These are phyloP conservation scores for Rhagonycha lutea DNA, from an alignment of 2,888 invertebrate genomes.

Conservation along the genomic window DNA sequence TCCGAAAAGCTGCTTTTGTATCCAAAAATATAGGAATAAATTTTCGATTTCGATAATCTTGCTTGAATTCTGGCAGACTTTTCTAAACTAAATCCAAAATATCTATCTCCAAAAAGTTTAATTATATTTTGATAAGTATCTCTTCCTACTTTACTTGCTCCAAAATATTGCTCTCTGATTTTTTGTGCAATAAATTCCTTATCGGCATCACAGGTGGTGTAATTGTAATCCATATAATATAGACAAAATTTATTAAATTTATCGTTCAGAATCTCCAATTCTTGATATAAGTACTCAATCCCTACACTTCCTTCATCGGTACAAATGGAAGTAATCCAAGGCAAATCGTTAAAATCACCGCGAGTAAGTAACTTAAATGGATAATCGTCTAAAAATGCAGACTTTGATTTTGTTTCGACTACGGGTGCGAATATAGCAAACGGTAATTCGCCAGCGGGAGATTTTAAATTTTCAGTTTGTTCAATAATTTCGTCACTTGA, in stretches of 20 bases:
- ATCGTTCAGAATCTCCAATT: constrained; percentile 47
- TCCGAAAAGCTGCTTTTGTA: neutral
- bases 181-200: neutral
- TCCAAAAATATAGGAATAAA: constrained; percentile 57
- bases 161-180: neutral
- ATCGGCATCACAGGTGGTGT: constrained; percentile 27
- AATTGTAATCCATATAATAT: constrained; percentile 40
- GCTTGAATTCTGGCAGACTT: constrained; percentile 62
- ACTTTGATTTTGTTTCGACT: constrained; percentile 61
- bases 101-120: too few relatives aligned
- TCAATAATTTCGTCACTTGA: constrained; percentile 47
- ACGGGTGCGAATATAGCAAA: constrained; percentile 59
- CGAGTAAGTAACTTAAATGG: constrained; percentile 65
- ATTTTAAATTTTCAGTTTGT: neutral
- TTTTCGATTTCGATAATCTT: constrained; percentile 58
- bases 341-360: constrained; percentile 60
- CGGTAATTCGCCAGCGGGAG: neutral
- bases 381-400: constrained; percentile 68
- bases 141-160: too few relatives aligned
- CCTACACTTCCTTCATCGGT: constrained; percentile 64
- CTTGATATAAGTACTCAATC: neutral
- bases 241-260: constrained; percentile 42
- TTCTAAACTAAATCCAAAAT: constrained; percentile 53
- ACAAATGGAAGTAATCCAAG: constrained; percentile 61
- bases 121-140: too few relatives aligned